Percentiles rank a stretch among this genome's conserved stretches.
These are phyloP conservation scores for Chloroclystis v-ata DNA, from an alignment of 2,888 invertebrate genomes.

Conservation along the genomic window DNA sequence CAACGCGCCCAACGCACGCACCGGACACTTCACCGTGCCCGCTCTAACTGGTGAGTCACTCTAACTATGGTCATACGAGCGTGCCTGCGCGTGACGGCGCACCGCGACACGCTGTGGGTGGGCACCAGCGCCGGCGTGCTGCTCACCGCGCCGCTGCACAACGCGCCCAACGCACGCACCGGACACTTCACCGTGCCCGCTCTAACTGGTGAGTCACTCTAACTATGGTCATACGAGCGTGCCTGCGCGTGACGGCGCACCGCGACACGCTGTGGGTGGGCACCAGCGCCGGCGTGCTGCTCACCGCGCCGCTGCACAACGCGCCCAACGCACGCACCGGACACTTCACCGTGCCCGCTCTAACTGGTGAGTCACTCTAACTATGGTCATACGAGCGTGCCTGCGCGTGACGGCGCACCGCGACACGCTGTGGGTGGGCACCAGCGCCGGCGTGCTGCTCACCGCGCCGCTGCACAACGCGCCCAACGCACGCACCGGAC, in stretches of 20 bases:
- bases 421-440: too few relatives aligned
- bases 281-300: too few relatives aligned
- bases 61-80: too few relatives aligned
- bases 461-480: constrained; percentile 86
- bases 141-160: constrained; percentile 88
- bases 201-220: constrained; percentile 46
- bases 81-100: too few relatives aligned
- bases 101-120: too few relatives aligned
- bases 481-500: constrained; percentile 51
- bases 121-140: too few relatives aligned
- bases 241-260: too few relatives aligned
- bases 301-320: constrained; percentile 87
- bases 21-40: constrained; percentile 57
- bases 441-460: too few relatives aligned
- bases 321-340: constrained; percentile 55
- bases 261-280: too few relatives aligned
- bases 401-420: too few relatives aligned
- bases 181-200: constrained; percentile 58
- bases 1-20: constrained; percentile 52
- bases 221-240: too few relatives aligned
- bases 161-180: constrained; percentile 52
- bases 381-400: too few relatives aligned
- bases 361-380: constrained; percentile 45
- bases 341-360: constrained; percentile 54
- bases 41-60: constrained; percentile 50